A percentile compares a stretch with the other conserved stretches of the same genome.
Evolutionary conservation across 1,140 invertebrate species (phyloP).

Genomic region (Olivierus martensii): DNA sequence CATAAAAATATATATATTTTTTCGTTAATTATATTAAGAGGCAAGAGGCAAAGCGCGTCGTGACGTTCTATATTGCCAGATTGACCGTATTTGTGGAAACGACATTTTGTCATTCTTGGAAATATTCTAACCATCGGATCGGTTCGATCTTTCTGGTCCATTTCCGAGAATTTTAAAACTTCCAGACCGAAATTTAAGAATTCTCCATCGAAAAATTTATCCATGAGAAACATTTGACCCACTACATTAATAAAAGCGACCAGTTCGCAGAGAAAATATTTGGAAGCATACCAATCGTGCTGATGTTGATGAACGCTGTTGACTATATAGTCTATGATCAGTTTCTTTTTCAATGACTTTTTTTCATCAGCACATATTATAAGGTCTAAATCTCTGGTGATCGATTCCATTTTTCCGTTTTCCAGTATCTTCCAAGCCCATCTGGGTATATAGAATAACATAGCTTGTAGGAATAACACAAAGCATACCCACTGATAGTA

Average conservation of each 20-base stretch:
- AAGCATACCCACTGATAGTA: conserved; percentile 37
- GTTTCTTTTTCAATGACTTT: conserved; percentile 83
- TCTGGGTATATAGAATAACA: conserved; percentile 31
- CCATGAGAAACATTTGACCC: conserved; percentile 82
- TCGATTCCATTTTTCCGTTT: conserved; percentile 52
- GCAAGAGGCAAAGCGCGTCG: conserved; percentile 27
- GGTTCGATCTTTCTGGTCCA: conserved; percentile 49
- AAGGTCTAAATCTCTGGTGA: conserved; percentile 32
- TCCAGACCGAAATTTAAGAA: conserved; percentile 31
- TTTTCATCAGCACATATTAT: conserved; percentile 58
- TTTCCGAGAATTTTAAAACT: conserved; percentile 61
- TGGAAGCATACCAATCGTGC: conserved; percentile 63
- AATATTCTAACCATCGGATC: conserved; percentile 53
- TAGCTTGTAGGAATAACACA: conserved; percentile 29
- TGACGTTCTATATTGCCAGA: conserved; percentile 35
- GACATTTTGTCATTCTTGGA: conserved; percentile 77
- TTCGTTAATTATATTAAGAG: conserved; percentile 37
- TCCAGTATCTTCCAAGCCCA: conserved; percentile 29
- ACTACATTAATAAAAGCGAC: conserved; percentile 80
- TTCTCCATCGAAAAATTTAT: conserved; percentile 64
- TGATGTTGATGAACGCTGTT: conserved; percentile 35
- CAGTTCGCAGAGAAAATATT: conserved; percentile 26
- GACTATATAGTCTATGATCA: conserved; percentile 56
- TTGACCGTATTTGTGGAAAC: conserved; percentile 77
- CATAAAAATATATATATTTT: conserved; percentile 27